Conservation (phyloP, 2,113 vertebrate species). For the Callionymus lyra region DNA sequence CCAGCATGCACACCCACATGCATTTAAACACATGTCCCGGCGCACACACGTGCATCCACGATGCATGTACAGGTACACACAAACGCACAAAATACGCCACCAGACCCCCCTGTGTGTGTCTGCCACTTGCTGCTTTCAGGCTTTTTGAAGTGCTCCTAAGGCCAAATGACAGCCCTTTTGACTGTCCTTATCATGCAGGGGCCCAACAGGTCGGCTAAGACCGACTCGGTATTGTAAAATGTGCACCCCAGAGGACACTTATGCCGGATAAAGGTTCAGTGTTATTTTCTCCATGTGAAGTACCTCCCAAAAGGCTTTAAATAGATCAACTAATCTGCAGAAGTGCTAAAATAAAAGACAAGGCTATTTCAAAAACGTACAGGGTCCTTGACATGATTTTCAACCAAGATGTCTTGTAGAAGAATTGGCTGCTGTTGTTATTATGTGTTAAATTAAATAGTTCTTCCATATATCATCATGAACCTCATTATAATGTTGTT, state of each 20-base stretch:
- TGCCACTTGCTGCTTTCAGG: conserved; percentile 40
- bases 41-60: conserved; percentile 15
- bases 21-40: conserved; percentile 22
- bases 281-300: conserved; percentile 26
- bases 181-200: conserved; percentile 42
- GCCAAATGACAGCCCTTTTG: conserved; percentile 48
- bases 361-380: too few species aligned
- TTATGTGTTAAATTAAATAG: too few species aligned
- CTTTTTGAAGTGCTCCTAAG: conserved; percentile 56
- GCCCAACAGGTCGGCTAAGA: conserved; percentile 25
- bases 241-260: conserved; percentile 22
- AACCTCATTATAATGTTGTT: too few species aligned
- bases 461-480: too few species aligned
- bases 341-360: too few species aligned
- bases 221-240: conserved; percentile 21
- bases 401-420: too few species aligned
- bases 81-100: conserved; percentile 17
- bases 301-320: neutral
- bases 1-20: conserved; percentile 1
- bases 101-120: conserved; percentile 30
- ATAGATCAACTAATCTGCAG: too few species aligned
- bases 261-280: conserved; percentile 21
- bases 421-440: too few species aligned
- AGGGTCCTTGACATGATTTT: too few species aligned
- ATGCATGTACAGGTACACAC: conserved; percentile 11